These are phyloP conservation scores for Pollicipes pollicipes DNA, from an alignment of 1,140 invertebrate genomes.

Conservation along the genomic window DNA sequence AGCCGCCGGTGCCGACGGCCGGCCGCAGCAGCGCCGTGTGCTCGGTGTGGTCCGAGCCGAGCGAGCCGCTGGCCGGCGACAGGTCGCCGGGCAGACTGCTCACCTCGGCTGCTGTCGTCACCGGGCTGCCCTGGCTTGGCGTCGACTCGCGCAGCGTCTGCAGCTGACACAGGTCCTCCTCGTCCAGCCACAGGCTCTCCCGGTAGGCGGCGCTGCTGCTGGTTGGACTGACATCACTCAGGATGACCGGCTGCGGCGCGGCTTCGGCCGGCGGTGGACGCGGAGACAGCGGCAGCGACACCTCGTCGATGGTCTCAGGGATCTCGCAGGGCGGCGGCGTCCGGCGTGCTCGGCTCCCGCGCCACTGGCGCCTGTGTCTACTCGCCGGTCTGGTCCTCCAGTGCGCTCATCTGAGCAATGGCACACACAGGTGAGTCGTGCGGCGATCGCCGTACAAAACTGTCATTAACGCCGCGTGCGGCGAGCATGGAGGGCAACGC, in stretches of 20 bases:
- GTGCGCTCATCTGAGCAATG: too few relatives aligned
- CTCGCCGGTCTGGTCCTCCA: too few relatives aligned
- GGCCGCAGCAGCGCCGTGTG: not conserved
- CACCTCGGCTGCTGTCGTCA: not conserved
- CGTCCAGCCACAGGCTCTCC: slow-evolving; percentile 1
- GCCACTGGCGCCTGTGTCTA: too few relatives aligned
- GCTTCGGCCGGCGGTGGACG: not conserved
- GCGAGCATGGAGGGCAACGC: too few relatives aligned
- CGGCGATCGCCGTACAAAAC: too few relatives aligned
- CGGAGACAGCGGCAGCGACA: not conserved
- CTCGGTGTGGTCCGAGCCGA: not conserved
- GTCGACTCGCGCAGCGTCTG: slow-evolving; percentile 14
- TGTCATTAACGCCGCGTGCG: too few relatives aligned
- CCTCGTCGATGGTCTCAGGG: slow-evolving; percentile 5
- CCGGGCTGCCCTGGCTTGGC: not conserved
- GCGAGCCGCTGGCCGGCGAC: not conserved
- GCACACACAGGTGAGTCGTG: too few relatives aligned
- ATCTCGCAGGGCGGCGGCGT: not conserved
- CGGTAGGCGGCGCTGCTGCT: slow-evolving; percentile 7
- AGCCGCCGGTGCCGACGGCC: not conserved
- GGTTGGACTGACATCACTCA: slow-evolving; percentile 13
- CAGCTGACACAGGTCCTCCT: not conserved
- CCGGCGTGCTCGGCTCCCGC: too few relatives aligned
- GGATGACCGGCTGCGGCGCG: slow-evolving; percentile 12
- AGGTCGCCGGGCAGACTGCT: not conserved